phyloP scores from a whole-genome alignment of 2,797 vertebrate genomes.

The Microctenopoma stevenorrisi region DNA sequence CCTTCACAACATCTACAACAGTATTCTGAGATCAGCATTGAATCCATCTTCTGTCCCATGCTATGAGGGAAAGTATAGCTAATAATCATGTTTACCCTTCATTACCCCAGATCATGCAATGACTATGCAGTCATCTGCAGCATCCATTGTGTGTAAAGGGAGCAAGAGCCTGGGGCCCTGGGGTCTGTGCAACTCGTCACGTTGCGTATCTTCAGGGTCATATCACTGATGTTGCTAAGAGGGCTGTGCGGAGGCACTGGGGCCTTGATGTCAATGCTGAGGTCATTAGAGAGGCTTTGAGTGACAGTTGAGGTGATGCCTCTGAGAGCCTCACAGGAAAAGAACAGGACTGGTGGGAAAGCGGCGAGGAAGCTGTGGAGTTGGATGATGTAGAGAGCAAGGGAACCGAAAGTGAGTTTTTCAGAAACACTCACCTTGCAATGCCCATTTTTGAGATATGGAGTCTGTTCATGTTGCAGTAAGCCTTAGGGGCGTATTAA shows the following conservation, averaged over 20 bases:
- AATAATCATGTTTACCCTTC: conserved; percentile 25
- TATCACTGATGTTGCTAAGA: conserved; percentile 51
- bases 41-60: conserved; percentile 4
- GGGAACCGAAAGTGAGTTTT: conserved; percentile 9
- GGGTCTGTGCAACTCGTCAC: conserved; percentile 40
- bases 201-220: conserved; percentile 54
- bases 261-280: conserved; percentile 65
- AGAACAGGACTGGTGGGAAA: conserved; percentile 38
- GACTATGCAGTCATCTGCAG: conserved; percentile 41
- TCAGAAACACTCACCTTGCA: conserved; percentile 11
- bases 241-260: conserved; percentile 52
- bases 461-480: neutral
- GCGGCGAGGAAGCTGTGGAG: conserved; percentile 26
- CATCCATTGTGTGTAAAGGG: conserved; percentile 15
- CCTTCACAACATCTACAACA: conserved; percentile 14
- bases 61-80: neutral
- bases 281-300: conserved; percentile 73
- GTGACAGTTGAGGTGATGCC: conserved; percentile 76
- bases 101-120: conserved; percentile 14
- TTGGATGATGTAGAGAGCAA: conserved; percentile 23
- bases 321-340: conserved; percentile 51
- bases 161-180: neutral
- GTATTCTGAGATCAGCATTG: neutral
- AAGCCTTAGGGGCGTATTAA: neutral
- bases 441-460: conserved; percentile 2